Percentiles rank a stretch among this genome's conserved stretches.
Conservation (phyloP, 2,113 vertebrate genomes). For the Seriola rivoliana region DNA sequence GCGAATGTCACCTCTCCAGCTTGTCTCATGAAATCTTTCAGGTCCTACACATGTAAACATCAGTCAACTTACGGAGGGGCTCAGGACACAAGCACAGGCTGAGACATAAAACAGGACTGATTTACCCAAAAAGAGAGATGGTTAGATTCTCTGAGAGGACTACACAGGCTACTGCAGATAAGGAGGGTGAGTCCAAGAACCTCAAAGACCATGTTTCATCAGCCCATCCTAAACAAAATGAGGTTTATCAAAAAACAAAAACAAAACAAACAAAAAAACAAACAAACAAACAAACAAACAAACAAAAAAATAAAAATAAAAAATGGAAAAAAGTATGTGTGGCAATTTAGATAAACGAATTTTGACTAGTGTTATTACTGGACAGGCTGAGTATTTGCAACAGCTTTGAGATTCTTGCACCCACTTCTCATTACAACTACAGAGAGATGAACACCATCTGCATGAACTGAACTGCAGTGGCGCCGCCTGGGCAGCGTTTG, state of each 20-base stretch:
- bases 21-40: constrained; percentile 99
- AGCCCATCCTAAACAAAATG: not conserved
- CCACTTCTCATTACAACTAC: constrained; percentile 61
- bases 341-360: constrained; percentile 16
- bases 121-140: constrained; percentile 86
- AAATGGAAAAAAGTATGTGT: not conserved
- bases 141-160: constrained; percentile 73
- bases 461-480: constrained; percentile 81
- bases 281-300: not conserved
- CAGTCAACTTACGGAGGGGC: constrained; percentile 74
- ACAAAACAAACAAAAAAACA: not conserved
- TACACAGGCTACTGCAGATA: constrained; percentile 71
- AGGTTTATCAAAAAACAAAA: not conserved
- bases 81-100: constrained; percentile 53
- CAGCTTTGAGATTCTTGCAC: constrained; percentile 77
- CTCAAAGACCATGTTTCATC: constrained; percentile 40
- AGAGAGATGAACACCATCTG: constrained; percentile 85
- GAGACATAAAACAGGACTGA: constrained; percentile 69
- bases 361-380: not conserved
- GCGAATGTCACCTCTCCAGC: constrained; percentile 99
- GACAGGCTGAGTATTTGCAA: constrained; percentile 1
- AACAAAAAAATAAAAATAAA: not conserved
- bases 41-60: constrained; percentile 92
- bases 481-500: constrained; percentile 77
- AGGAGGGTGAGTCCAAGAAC: constrained; percentile 74